A percentile compares a stretch with the other conserved stretches of the same genome.
Evolutionary conservation across 1,140 invertebrate genomes (phyloP).

Genomic region (Himalopsyche phryganea): DNA sequence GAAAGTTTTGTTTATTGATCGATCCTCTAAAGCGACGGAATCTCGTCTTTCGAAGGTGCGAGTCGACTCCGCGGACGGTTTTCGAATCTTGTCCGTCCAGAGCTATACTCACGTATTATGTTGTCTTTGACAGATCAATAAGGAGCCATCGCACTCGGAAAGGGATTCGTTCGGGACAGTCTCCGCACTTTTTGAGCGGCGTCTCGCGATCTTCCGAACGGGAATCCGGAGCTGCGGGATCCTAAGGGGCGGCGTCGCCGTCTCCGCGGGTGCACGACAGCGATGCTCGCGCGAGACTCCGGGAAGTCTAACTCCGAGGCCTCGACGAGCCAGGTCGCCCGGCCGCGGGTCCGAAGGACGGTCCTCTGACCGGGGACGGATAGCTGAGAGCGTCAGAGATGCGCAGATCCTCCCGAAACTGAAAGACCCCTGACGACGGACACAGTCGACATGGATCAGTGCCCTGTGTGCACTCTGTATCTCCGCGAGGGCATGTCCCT

Average conservation of each 20-base stretch:
- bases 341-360: background rate
- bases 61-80: background rate
- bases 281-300: background rate
- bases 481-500: slow-evolving; percentile 76
- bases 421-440: slow-evolving; percentile 44
- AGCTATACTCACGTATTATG: slow-evolving; percentile 27
- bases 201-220: background rate
- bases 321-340: background rate
- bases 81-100: slow-evolving; percentile 6
- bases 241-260: slow-evolving; percentile 3
- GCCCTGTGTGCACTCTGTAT: slow-evolving; percentile 79
- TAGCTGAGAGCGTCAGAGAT: too few species aligned
- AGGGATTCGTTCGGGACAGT: slow-evolving; percentile 11
- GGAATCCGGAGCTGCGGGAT: background rate
- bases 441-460: slow-evolving; percentile 58
- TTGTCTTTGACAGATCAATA: slow-evolving; percentile 29
- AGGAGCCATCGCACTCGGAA: slow-evolving; percentile 20
- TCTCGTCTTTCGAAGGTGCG: too few species aligned
- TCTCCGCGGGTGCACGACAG: background rate
- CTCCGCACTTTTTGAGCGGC: background rate
- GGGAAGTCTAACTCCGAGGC: slow-evolving; percentile 9
- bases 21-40: background rate
- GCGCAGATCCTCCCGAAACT: slow-evolving; percentile 33
- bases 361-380: background rate
- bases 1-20: slow-evolving; percentile 24